phyloP scores from a whole-genome alignment of 1,140 invertebrate species.

The Sitobion miscanthi region DNA sequence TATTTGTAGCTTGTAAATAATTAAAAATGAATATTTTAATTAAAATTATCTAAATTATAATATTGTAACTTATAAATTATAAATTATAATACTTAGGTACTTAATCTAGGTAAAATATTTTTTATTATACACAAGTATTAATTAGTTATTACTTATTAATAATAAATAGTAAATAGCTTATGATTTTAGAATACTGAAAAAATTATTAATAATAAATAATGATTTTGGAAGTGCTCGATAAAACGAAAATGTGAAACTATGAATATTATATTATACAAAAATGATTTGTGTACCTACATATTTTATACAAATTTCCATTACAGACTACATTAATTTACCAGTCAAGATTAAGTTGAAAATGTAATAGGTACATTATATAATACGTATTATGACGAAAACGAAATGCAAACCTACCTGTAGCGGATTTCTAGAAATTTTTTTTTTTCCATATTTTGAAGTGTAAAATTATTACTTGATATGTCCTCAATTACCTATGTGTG shows the following conservation, averaged over 20 bases:
- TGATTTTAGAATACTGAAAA: not conserved
- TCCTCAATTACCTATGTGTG: not conserved
- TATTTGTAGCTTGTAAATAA: too few species aligned
- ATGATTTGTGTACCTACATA: not conserved
- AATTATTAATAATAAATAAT: not conserved
- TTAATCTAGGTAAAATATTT: not conserved
- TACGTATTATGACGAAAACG: too few species aligned
- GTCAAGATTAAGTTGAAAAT: not conserved
- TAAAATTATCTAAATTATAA: too few species aligned
- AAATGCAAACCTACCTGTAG: too few species aligned
- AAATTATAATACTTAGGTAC: too few species aligned
- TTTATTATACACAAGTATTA: not conserved
- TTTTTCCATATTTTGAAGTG: too few species aligned
- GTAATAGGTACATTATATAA: not conserved
- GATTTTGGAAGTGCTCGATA: not conserved
- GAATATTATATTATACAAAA: not conserved
- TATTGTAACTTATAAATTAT: too few species aligned
- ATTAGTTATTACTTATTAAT: too few species aligned
- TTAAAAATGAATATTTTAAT: too few species aligned
- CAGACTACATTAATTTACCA: not conserved
- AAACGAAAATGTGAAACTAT: not conserved
- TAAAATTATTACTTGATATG: too few species aligned
- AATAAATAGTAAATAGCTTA: too few species aligned
- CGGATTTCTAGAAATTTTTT: too few species aligned
- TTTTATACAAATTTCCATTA: not conserved